These are phyloP conservation scores for Trachelus stipa DNA, from an alignment of 2,888 invertebrate genomes.

Conservation along the genomic window DNA sequence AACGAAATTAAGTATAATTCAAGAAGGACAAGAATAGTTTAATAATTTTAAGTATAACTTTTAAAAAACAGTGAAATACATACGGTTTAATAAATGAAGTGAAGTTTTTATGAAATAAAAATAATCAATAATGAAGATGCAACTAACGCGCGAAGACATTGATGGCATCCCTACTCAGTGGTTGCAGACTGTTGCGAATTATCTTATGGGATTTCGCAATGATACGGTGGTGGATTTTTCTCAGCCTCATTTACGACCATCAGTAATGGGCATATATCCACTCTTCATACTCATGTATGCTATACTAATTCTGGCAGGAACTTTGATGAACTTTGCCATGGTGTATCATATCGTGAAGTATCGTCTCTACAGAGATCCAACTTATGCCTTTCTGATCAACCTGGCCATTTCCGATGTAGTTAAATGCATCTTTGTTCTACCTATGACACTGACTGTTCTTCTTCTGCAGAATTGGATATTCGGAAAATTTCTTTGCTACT, in stretches of 20 bases:
- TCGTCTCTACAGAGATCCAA: constrained; percentile 73
- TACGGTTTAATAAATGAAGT: background rate
- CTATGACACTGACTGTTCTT: constrained; percentile 76
- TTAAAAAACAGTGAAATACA: background rate
- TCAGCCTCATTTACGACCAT: constrained; percentile 72
- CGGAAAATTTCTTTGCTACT: constrained; percentile 78
- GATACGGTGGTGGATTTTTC: constrained; percentile 69
- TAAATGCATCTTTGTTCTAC: constrained; percentile 76
- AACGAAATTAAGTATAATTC: background rate
- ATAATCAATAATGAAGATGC: constrained; percentile 8
- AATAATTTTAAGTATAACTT: background rate
- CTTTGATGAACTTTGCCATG: constrained; percentile 72
- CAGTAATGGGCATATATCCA: constrained; percentile 71
- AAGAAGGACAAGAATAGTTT: background rate
- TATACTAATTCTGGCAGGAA: constrained; percentile 70
- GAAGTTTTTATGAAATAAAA: background rate
- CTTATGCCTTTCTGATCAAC: constrained; percentile 76
- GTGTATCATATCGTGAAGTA: constrained; percentile 69
- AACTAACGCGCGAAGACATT: constrained; percentile 15
- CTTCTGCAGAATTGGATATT: constrained; percentile 80
- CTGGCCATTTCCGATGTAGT: constrained; percentile 75
- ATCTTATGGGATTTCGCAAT: constrained; percentile 60
- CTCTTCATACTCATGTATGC: constrained; percentile 75
- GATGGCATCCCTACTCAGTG: constrained; percentile 36
- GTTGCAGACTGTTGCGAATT: constrained; percentile 58